Base-by-base conservation (phyloP, 2,797 vertebrate species). In the Enteromius fasciolatus region DNA sequence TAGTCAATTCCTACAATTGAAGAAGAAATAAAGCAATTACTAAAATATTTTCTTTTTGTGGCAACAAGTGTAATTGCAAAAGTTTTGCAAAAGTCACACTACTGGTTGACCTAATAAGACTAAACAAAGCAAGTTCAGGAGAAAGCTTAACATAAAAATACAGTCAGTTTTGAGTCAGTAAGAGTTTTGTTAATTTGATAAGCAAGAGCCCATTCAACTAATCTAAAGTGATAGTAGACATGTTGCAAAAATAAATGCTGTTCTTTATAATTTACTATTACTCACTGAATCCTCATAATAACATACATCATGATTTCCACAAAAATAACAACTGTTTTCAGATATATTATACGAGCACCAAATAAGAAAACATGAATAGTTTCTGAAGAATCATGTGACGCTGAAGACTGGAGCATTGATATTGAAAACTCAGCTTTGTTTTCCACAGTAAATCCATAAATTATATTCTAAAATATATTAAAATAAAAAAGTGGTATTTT, bases 1-100 rank as follows among this genome's bases (percentile, higher is more conserved):
- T 93, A 97, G 89, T 97, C 96, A 9, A 97, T 95, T 80, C 96
- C 96, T 97, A 88, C 17, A 84, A 7, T 20, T 23, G 9, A 79
- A 52, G 57, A 67, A 14, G 33, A 64, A 68, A 66, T n/a, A 82
- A 57, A n/a, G 3, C 23, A 66, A 75, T 54, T 0, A 31, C 20
- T 81, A 39, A 50, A 52, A 48, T 52, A 18, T 52, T 18, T 14
- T 0, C n/a, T 73, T 52, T 73, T n/a, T 33, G 18, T 18, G 20
- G 5, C 28, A 73, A 2, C 8, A 20, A 52, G 3, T 73, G 10
- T 33, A 73, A 33, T 7, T 33, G 18, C 18, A n/a, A 33, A 72
- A 52, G 5, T 28, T 50, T n/a, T n/a, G n/a, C n/a, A n/a, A n/a
- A n/a, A n/a, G n/a, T n/a, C n/a, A 25, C 23, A 25, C 20, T 59